phyloP scores from a whole-genome alignment of 92 coral and sea anemone genomes.

The Scolanthus callimorphus region DNA sequence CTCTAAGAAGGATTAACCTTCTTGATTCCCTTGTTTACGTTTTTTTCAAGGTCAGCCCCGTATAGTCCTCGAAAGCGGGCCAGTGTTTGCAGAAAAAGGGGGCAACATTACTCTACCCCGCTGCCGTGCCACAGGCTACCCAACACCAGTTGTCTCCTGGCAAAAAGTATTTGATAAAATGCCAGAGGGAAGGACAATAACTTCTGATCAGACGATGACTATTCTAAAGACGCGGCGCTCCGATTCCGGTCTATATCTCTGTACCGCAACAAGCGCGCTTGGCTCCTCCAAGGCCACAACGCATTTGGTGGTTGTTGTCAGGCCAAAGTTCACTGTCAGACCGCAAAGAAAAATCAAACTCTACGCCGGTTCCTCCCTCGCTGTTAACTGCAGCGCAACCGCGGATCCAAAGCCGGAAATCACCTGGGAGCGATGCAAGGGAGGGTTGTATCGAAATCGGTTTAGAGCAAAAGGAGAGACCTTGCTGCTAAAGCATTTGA shows the following conservation, averaged over 20 bases:
- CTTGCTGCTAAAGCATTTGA: conserved; percentile 30
- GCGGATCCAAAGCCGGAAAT: conserved; percentile 36
- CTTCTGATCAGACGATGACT: conserved; percentile 29
- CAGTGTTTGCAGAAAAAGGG: conserved; percentile 21
- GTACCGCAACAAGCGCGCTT: conserved; percentile 35
- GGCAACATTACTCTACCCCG: conserved; percentile 27
- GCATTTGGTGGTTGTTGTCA: conserved; percentile 13
- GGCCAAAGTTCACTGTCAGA: conserved; percentile 20
- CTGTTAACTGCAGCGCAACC: conserved; percentile 32
- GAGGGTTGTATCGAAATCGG: conserved; percentile 16
- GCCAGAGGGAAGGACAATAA: conserved; percentile 40
- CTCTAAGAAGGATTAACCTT: no score
- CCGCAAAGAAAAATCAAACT: conserved; percentile 26
- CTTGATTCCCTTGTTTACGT: no score
- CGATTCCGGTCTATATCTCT: conserved; percentile 50
- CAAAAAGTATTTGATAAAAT: conserved; percentile 40
- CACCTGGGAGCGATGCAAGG: conserved; percentile 40
- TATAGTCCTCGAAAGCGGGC: conserved; percentile 24
- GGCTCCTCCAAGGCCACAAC: conserved; percentile 22
- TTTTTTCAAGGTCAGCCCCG: conserved; percentile 21
- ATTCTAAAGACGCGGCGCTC: conserved; percentile 12
- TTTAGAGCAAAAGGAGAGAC: conserved; percentile 18
- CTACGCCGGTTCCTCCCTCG: conserved; percentile 30
- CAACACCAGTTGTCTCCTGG: conserved; percentile 60
- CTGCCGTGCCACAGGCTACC: conserved; percentile 44